Percentiles rank a stretch among this genome's conserved stretches.
These are phyloP conservation scores for Pangasianodon gigas DNA, from an alignment of 2,113 vertebrate species.

Conservation along the genomic window DNA sequence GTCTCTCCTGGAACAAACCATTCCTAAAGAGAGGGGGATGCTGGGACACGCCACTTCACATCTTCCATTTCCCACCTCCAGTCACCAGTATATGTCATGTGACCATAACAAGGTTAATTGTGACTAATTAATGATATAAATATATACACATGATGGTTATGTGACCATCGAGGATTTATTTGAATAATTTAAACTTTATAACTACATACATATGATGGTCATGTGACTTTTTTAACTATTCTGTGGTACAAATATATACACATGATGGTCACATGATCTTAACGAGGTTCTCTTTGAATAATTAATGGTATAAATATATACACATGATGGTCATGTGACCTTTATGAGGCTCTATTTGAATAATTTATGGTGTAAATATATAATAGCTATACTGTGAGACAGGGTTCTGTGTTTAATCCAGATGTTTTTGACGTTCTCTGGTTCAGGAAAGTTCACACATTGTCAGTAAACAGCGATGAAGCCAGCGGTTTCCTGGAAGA, in stretches of 20 bases:
- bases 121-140: no score
- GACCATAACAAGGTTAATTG: no score
- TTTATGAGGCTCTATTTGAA: background rate
- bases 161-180: no score
- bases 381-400: background rate
- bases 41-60: background rate
- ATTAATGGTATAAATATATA: background rate
- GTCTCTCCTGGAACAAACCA: background rate
- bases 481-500: constrained; percentile 42
- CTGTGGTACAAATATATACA: no score
- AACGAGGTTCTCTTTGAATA: background rate
- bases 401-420: background rate
- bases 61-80: background rate
- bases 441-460: constrained; percentile 6
- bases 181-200: no score
- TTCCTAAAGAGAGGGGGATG: background rate
- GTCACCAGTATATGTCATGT: background rate
- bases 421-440: background rate
- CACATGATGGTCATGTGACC: background rate
- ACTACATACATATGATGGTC: no score
- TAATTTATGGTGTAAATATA: background rate
- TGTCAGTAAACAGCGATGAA: background rate
- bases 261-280: no score
- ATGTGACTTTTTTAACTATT: no score
- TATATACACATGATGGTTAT: no score